Evolutionary conservation across 1,140 invertebrate genomes (phyloP), one percentile per base, ranked within the genome.

Genomic region (Sweltsa coloradensis): DNA sequence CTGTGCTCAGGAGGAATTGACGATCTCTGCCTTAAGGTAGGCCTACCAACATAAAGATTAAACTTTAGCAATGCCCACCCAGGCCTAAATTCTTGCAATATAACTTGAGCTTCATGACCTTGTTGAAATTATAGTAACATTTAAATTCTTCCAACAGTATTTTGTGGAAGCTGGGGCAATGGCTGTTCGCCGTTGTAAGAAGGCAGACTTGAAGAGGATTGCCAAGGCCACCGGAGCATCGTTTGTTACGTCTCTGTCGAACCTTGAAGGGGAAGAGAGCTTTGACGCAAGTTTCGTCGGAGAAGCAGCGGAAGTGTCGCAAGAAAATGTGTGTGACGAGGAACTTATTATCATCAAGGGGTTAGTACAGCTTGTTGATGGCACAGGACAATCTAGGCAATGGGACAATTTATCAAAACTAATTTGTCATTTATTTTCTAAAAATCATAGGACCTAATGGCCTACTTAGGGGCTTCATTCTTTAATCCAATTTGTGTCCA

Each of bases 161-260:
- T 99, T 99, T 64, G 84, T 98, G 14, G 96, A 99, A 69, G 80
- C 84, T 45, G 89, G 90, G 1, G 93, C 94, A 14, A 97, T 99
- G 89, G 96, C 89, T 45, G 94, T 99, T 1, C 72, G 97, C 19
- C 71, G 97, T 25, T 95, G 93, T 55, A 97, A 97, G 66, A 99
- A 99, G 65, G 72, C 75, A 14, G 97, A 99, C 69, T 68, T 99
- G 47, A 91, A 91, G 70, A 79, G 96, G 59, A 98, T 99, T 58
- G 96, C 97, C 1, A 99, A 98, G 68, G 95, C 96, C 5, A 98
- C 95, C n/a, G 97, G 97, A 52, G 96, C 93, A 24, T 73, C 84
- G 13, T 88, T 92, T 60, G 62, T 97, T 1, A 87, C 90, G 3
- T 97, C 91, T 0, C 68, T 99, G 22, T 91, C 93, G 13, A 99